Evolutionary conservation across 2,888 invertebrate species (phyloP).

Genomic region (Fragum fragum): DNA sequence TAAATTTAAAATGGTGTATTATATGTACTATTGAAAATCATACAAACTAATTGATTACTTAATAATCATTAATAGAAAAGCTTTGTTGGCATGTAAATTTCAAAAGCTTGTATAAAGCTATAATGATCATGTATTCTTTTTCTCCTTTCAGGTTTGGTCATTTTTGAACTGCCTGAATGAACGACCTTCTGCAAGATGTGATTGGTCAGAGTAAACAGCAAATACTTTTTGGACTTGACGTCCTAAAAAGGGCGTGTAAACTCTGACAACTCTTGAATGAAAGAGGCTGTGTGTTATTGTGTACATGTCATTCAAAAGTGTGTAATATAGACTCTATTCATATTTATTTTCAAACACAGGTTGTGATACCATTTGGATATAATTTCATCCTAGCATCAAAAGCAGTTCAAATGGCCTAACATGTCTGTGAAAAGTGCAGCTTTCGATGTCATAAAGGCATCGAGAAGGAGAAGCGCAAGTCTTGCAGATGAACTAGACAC

Average conservation of each 20-base stretch:
- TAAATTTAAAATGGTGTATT: no score
- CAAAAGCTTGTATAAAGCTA: no score
- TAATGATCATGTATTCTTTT: neutral
- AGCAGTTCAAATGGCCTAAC: neutral
- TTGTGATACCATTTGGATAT: slow-evolving; percentile 22
- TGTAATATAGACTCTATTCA: neutral
- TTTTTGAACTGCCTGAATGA: neutral
- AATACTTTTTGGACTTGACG: slow-evolving; percentile 16
- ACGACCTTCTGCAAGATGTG: slow-evolving; percentile 9
- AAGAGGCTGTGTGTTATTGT: neutral
- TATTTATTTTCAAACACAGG: slow-evolving; percentile 7
- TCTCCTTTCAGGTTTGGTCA: slow-evolving; percentile 15
- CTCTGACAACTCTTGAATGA: slow-evolving; percentile 2
- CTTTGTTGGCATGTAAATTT: no score
- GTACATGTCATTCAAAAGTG: neutral
- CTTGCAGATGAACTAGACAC: slow-evolving; percentile 54
- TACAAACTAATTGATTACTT: no score
- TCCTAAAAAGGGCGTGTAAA: slow-evolving; percentile 2
- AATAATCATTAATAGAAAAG: no score
- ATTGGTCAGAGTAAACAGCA: neutral
- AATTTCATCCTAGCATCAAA: neutral
- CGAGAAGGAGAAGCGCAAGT: slow-evolving; percentile 75
- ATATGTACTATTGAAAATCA: no score
- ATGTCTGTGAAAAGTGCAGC: slow-evolving; percentile 9
- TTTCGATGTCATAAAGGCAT: slow-evolving; percentile 68